Evolutionary conservation across 2,797 vertebrate genomes (phyloP).

Genomic region (Cyclura pinguis): DNA sequence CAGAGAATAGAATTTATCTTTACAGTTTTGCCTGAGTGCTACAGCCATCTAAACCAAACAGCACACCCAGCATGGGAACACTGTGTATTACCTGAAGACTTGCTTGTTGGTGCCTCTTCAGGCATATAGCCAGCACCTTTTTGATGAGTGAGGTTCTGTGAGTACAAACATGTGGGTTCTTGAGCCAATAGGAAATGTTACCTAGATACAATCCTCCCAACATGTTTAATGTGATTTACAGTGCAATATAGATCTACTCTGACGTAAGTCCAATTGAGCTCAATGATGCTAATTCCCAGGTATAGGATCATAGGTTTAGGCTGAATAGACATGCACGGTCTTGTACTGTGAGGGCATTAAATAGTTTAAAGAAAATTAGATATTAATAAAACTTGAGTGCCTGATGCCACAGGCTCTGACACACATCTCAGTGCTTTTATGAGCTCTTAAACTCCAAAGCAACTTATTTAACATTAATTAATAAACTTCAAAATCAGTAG

Average conservation of each 20-base stretch:
- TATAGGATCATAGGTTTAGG: background rate
- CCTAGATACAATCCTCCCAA: background rate
- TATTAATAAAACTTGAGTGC: background rate
- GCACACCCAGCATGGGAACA: background rate
- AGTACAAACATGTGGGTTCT: background rate
- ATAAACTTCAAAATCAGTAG: background rate
- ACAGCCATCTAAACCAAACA: background rate
- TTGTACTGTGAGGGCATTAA: background rate
- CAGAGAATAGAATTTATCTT: background rate
- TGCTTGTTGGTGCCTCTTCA: background rate
- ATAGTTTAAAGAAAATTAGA: background rate
- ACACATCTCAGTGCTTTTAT: background rate
- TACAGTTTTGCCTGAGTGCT: background rate
- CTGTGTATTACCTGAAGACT: background rate
- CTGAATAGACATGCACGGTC: background rate
- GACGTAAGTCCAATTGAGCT: background rate
- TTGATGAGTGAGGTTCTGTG: background rate
- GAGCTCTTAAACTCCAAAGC: background rate
- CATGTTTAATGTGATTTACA: background rate
- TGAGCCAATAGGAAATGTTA: background rate
- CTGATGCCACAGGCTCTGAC: background rate
- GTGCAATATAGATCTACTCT: background rate
- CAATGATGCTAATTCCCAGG: background rate
- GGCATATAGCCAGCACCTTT: background rate
- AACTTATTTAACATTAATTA: background rate